These are phyloP conservation scores for Bolinopsis microptera DNA, from an alignment of 37 sponge, comb jelly and placozoan species.

Conservation along the genomic window DNA sequence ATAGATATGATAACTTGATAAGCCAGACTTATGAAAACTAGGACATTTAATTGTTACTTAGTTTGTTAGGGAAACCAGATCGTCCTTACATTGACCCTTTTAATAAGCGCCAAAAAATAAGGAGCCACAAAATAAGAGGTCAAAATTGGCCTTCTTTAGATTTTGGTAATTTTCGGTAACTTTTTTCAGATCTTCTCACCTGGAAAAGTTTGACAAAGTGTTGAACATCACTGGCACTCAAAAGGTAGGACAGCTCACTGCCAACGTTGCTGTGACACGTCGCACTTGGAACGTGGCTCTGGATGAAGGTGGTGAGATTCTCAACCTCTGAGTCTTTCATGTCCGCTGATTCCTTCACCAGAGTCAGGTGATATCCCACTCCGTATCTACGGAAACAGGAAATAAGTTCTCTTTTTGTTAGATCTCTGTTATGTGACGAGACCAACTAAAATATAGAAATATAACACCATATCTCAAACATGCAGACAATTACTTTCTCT, in stretches of 20 bases:
- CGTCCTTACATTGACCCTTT: no score
- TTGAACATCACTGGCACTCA: conserved; percentile 69
- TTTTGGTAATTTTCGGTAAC: no score
- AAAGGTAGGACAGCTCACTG: conserved; percentile 82
- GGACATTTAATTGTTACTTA: no score
- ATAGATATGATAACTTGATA: no score
- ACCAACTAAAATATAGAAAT: no score
- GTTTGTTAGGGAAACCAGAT: no score
- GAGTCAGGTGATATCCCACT: conserved; percentile 90
- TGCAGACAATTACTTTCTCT: conserved; percentile 73
- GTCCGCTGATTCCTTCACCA: conserved; percentile 78
- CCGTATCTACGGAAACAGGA: conserved; percentile 68
- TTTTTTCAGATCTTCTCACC: no score
- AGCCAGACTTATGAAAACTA: no score
- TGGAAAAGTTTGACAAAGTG: conserved; percentile 76
- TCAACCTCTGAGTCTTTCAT: conserved; percentile 25
- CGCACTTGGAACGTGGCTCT: conserved; percentile 66
- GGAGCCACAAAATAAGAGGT: no score
- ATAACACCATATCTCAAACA: no score
- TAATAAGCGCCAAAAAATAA: no score
- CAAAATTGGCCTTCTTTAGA: no score
- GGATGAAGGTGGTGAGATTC: conserved; percentile 69
- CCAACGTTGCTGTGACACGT: conserved; percentile 76
- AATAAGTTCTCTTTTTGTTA: neutral
- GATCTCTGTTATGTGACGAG: neutral